A percentile compares a stretch with the other conserved stretches of the same genome.
These are phyloP conservation scores for Cerastoderma edule DNA, from an alignment of 2,888 invertebrate species.

Conservation along the genomic window DNA sequence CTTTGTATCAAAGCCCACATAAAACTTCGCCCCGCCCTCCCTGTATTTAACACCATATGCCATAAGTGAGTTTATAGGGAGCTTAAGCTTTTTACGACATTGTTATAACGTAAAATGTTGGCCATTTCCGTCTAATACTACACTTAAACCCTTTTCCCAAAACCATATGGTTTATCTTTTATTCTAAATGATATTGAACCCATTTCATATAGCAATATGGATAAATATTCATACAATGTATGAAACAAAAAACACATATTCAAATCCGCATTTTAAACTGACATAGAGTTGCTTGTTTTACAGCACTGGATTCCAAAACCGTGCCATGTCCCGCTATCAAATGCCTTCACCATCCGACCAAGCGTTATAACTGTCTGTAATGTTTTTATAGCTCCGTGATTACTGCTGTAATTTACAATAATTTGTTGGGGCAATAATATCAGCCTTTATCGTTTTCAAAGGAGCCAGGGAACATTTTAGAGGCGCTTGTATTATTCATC, in stretches of 20 bases:
- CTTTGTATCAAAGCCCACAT: constrained; percentile 20
- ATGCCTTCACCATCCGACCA: too few relatives aligned
- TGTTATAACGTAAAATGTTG: constrained; percentile 19
- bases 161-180: too few relatives aligned
- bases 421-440: constrained; percentile 9
- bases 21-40: constrained; percentile 14
- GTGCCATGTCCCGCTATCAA: too few relatives aligned
- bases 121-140: constrained; percentile 15
- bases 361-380: constrained; percentile 10
- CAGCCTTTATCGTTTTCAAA: neutral
- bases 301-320: too few relatives aligned
- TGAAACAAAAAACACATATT: too few relatives aligned
- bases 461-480: constrained; percentile 7
- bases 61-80: constrained; percentile 9
- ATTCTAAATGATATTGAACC: too few relatives aligned
- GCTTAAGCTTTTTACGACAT: constrained; percentile 29
- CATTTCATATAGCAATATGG: too few relatives aligned
- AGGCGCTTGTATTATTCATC: neutral
- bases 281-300: too few relatives aligned
- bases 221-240: too few relatives aligned
- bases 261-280: too few relatives aligned
- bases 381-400: constrained; percentile 7
- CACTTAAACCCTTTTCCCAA: neutral
- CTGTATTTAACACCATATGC: constrained; percentile 25
- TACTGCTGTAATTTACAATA: constrained; percentile 14